A percentile compares a stretch with the other conserved stretches of the same genome.
Conservation (phyloP, 2,113 vertebrate genomes). For the Caranx melampygus region DNA sequence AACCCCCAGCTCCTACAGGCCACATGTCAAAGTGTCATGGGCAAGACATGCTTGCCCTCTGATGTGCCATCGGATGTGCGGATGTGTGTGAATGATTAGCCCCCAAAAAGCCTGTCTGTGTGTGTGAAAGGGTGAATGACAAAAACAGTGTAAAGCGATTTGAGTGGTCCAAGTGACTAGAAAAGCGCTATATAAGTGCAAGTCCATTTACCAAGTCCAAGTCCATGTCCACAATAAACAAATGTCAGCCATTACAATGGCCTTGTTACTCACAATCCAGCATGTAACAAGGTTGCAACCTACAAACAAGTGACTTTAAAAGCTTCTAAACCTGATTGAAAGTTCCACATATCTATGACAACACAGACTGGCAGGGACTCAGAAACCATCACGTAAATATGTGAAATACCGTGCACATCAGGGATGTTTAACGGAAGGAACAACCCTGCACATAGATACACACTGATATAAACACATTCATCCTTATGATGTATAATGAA, state of each 20-base stretch:
- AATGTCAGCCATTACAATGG: neutral
- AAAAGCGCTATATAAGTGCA: too few species aligned
- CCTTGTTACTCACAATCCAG: neutral
- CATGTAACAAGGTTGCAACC: neutral
- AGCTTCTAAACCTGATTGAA: neutral
- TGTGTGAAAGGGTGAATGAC: too few species aligned
- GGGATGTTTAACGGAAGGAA: neutral
- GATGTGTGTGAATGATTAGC: too few species aligned
- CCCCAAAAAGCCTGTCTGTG: too few species aligned
- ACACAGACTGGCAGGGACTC: neutral
- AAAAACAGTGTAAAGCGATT: too few species aligned
- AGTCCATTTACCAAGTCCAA: too few species aligned
- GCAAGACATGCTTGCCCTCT: too few species aligned
- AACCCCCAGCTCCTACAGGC: too few species aligned
- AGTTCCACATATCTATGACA: neutral
- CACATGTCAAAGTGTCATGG: too few species aligned
- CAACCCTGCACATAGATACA: neutral
- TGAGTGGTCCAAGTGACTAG: too few species aligned
- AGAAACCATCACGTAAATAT: neutral
- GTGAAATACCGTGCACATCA: neutral
- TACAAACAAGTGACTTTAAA: neutral
- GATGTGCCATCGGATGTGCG: too few species aligned
- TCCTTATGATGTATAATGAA: neutral
- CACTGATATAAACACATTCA: neutral
- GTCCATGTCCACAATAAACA: neutral